Evolutionary conservation across 2,113 vertebrate genomes (phyloP).

Genomic region (Hyaena hyaena): DNA sequence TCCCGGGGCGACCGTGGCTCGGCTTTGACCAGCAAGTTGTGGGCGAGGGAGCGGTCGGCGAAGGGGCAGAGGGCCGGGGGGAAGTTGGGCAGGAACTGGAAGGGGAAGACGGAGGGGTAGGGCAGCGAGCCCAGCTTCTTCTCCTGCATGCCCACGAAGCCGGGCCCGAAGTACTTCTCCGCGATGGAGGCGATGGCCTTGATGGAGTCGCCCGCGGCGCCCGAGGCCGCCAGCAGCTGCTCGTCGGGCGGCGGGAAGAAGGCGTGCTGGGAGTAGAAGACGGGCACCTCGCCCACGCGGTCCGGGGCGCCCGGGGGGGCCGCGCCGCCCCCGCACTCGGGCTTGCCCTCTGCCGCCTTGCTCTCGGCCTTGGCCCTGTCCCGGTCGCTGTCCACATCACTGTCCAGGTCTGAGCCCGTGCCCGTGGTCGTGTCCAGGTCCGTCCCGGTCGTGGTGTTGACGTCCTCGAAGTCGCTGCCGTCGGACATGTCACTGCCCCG

Average conservation of each 20-base stretch:
- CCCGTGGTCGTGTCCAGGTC: slow-evolving; percentile 98
- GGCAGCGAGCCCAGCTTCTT: slow-evolving; percentile 97
- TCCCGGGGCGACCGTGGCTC: slow-evolving; percentile 97
- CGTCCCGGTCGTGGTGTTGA: slow-evolving; percentile 97
- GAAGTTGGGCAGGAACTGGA: slow-evolving; percentile 97
- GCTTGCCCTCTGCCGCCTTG: slow-evolving; percentile 87
- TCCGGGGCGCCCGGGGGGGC: slow-evolving; percentile 87
- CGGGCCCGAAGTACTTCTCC: slow-evolving; percentile 98
- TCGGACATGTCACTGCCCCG: slow-evolving; percentile 96
- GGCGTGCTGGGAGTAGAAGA: slow-evolving; percentile 94
- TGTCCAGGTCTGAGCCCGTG: slow-evolving; percentile 95
- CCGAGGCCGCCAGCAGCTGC: slow-evolving; percentile 92
- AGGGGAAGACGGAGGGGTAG: slow-evolving; percentile 98
- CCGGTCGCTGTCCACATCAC: slow-evolving; percentile 94
- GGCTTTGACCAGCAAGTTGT: slow-evolving; percentile 95
- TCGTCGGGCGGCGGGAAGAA: slow-evolving; percentile 97
- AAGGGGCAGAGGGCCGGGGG: slow-evolving; percentile 97
- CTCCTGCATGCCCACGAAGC: slow-evolving; percentile 97
- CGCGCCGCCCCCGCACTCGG: slow-evolving; percentile 86
- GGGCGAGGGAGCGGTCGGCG: slow-evolving; percentile 93
- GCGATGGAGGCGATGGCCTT: slow-evolving; percentile 99
- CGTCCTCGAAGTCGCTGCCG: slow-evolving; percentile 97
- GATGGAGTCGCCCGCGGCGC: slow-evolving; percentile 96
- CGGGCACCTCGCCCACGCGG: slow-evolving; percentile 88
- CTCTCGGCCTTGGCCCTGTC: slow-evolving; percentile 88